Evolutionary conservation across 2,113 vertebrate genomes (phyloP).

Genomic region (Cephalophus harveyi): DNA sequence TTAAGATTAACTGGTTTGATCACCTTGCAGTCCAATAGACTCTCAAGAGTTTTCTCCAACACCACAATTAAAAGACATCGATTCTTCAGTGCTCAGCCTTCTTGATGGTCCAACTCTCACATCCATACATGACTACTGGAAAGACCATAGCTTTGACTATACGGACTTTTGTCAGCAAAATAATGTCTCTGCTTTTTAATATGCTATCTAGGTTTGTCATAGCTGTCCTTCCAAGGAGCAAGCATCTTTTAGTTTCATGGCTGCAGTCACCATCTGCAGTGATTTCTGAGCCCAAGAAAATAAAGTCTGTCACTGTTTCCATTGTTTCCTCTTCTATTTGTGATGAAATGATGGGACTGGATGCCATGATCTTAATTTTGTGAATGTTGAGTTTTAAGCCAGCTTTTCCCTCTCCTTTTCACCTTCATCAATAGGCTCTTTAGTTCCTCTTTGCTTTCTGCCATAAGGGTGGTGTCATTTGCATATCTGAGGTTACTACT

Average conservation of each 20-base stretch:
- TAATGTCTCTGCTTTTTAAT: not conserved
- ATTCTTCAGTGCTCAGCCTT: not conserved
- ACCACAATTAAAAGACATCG: not conserved
- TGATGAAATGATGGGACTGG: not conserved
- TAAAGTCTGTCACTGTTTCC: not conserved
- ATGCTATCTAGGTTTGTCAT: not conserved
- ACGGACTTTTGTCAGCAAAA: not conserved
- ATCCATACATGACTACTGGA: not conserved
- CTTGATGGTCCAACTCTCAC: not conserved
- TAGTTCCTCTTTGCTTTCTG: not conserved
- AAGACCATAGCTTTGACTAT: not conserved
- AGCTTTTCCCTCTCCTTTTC: not conserved
- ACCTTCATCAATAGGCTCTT: not conserved
- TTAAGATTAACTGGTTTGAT: not conserved
- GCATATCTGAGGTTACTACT: not conserved
- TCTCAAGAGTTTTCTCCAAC: not conserved
- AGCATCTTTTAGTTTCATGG: not conserved
- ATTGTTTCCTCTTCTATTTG: not conserved
- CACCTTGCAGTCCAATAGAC: not conserved
- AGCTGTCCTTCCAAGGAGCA: not conserved
- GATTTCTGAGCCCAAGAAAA: not conserved
- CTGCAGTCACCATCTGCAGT: not conserved
- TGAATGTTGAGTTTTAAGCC: not conserved
- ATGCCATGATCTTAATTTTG: not conserved
- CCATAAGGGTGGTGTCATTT: not conserved